Conservation (phyloP, 2,113 vertebrate genomes). For the Chionodraco myersi region DNA sequence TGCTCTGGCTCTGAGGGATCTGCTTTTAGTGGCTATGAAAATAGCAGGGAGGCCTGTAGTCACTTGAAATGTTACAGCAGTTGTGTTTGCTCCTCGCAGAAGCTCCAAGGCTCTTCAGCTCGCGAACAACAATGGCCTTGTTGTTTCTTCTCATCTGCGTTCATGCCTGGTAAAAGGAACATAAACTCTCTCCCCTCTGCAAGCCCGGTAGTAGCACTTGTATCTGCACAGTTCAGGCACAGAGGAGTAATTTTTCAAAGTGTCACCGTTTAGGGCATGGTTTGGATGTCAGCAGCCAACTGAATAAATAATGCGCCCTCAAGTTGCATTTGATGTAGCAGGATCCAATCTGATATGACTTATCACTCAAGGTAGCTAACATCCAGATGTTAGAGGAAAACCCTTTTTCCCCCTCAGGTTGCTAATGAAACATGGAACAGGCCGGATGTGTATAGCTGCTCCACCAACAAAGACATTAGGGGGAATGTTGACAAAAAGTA, state of each 20-base stretch:
- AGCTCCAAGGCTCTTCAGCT: constrained; percentile 63
- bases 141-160: constrained; percentile 67
- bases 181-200: constrained; percentile 52
- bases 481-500: constrained; percentile 8
- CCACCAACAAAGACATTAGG: constrained; percentile 16
- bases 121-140: constrained; percentile 64
- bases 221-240: constrained; percentile 60
- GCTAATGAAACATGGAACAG: constrained; percentile 55
- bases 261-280: constrained; percentile 77
- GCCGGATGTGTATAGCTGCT: constrained; percentile 24
- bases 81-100: constrained; percentile 54
- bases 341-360: constrained; percentile 75
- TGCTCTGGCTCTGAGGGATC: constrained; percentile 33
- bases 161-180: constrained; percentile 62
- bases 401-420: constrained; percentile 37
- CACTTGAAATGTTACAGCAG: constrained; percentile 67
- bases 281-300: constrained; percentile 77
- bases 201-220: constrained; percentile 46
- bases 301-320: constrained; percentile 80
- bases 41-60: constrained; percentile 41
- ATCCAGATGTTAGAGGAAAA: constrained; percentile 70
- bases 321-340: constrained; percentile 75
- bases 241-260: constrained; percentile 76
- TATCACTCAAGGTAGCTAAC: constrained; percentile 59
- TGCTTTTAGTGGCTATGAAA: constrained; percentile 54